A percentile compares a stretch with the other conserved stretches of the same genome.
Evolutionary conservation across 2,113 vertebrate genomes (phyloP).

Genomic region (Podocnemis expansa): DNA sequence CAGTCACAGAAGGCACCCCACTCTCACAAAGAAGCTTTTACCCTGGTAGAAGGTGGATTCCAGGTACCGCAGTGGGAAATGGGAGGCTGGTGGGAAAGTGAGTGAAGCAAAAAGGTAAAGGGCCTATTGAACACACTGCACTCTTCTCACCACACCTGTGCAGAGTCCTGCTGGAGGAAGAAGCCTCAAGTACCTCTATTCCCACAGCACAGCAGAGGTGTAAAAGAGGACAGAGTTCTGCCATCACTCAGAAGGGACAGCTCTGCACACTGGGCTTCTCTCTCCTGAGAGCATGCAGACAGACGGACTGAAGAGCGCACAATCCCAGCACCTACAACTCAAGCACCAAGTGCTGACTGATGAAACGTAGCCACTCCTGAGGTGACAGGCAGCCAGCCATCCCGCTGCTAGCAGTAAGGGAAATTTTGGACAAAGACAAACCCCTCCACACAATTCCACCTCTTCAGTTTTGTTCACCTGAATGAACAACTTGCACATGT

Average conservation of each 20-base stretch:
- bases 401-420: not conserved
- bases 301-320: not conserved
- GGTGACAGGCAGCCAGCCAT: not conserved
- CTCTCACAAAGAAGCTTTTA: not conserved
- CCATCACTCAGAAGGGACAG: not conserved
- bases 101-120: not conserved
- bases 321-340: not conserved
- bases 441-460: not conserved
- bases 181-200: not conserved
- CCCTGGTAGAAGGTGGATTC: rapidly evolving
- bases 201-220: not conserved
- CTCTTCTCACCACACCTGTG: constrained; percentile 4
- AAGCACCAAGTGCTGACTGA: not conserved
- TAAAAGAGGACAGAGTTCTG: not conserved
- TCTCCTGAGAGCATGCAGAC: not conserved
- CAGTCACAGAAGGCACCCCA: not conserved
- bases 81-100: not conserved
- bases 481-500: not conserved
- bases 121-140: not conserved
- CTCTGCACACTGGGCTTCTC: not conserved
- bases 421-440: not conserved
- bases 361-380: not conserved
- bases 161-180: constrained; percentile 9
- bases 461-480: not conserved
- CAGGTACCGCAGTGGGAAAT: not conserved